These are phyloP conservation scores for Drosophila austrosaltans DNA, from an alignment of 2,888 invertebrate species.

Conservation along the genomic window DNA sequence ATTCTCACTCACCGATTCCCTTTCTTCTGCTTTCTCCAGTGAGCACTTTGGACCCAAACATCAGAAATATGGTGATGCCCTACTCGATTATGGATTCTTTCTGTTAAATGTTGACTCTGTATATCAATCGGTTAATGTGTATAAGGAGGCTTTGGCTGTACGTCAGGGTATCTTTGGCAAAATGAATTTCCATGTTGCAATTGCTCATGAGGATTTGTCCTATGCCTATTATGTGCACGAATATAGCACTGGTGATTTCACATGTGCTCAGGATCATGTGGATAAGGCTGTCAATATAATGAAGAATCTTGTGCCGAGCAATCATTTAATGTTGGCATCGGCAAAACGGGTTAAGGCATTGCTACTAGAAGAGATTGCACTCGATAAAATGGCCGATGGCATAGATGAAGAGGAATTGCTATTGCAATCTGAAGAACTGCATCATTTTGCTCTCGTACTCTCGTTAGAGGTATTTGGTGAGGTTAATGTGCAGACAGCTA, in stretches of 20 bases:
- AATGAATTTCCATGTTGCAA: slow-evolving; percentile 93
- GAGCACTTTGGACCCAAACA: slow-evolving; percentile 86
- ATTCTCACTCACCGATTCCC: too few relatives aligned
- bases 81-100: slow-evolving; percentile 95
- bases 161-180: slow-evolving; percentile 91
- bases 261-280: slow-evolving; percentile 91
- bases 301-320: slow-evolving; percentile 90
- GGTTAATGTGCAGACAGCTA: slow-evolving; percentile 96
- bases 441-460: slow-evolving; percentile 91
- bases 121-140: slow-evolving; percentile 92
- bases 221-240: slow-evolving; percentile 97
- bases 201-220: slow-evolving; percentile 95
- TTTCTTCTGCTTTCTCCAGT: slow-evolving; percentile 50
- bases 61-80: slow-evolving; percentile 92
- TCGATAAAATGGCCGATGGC: slow-evolving; percentile 88
- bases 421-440: slow-evolving; percentile 91
- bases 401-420: slow-evolving; percentile 86
- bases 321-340: slow-evolving; percentile 94
- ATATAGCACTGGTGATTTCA: slow-evolving; percentile 94
- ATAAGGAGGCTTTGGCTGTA: slow-evolving; percentile 90
- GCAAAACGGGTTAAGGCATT: slow-evolving; percentile 96
- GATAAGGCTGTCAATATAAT: slow-evolving; percentile 93
- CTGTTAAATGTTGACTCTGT: slow-evolving; percentile 94
- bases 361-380: slow-evolving; percentile 95
- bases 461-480: slow-evolving; percentile 94